These are phyloP conservation scores for Oreochromis aureus DNA, from an alignment of 2,113 vertebrate species.

Conservation along the genomic window DNA sequence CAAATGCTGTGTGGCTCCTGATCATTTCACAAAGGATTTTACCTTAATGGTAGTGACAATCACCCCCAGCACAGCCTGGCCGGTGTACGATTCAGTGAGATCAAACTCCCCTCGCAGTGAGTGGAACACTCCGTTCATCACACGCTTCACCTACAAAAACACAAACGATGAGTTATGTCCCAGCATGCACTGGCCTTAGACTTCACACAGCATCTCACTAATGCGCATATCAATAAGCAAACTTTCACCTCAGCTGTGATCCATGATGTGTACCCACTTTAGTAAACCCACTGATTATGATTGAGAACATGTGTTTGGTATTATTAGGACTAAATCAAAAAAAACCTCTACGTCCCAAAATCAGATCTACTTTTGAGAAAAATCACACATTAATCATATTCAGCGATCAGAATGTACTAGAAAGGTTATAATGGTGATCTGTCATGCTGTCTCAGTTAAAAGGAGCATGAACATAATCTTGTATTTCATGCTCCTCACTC, in stretches of 20 bases:
- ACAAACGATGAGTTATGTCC: not conserved
- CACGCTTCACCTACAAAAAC: conserved; percentile 84
- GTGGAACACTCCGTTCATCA: conserved; percentile 95
- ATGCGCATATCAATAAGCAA: not conserved
- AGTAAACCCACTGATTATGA: rapidly evolving
- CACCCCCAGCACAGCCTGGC: conserved; percentile 77
- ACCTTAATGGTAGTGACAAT: conserved; percentile 93
- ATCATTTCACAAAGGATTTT: not conserved
- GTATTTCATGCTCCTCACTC: not conserved
- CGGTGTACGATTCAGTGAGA: conserved; percentile 80
- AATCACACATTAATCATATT: not conserved
- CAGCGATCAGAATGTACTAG: not conserved
- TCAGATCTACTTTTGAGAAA: not conserved
- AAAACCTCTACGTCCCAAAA: not conserved
- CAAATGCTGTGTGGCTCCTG: not conserved
- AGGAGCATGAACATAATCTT: not conserved
- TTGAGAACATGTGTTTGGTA: not conserved
- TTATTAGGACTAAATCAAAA: not conserved
- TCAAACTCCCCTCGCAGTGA: conserved; percentile 87
- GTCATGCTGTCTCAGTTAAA: not conserved
- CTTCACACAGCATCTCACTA: not conserved
- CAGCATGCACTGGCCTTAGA: not conserved
- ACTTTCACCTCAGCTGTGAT: not conserved
- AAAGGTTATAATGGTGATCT: not conserved
- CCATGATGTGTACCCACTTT: not conserved